Evolutionary conservation across 2,113 vertebrate species (phyloP).

Genomic region (Urocitellus parryii): DNA sequence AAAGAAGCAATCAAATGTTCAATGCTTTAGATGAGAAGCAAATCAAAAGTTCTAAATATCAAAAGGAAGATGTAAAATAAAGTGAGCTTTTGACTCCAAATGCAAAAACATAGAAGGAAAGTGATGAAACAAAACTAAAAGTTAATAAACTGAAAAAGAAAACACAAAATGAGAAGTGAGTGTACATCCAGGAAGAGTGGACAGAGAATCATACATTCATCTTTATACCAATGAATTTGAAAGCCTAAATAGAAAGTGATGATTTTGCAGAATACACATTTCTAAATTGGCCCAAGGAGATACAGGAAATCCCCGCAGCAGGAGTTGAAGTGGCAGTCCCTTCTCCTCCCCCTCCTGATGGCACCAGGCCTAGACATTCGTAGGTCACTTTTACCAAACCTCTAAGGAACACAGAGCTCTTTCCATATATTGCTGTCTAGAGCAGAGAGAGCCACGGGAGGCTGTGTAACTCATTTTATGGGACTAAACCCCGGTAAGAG

Average conservation of each 20-base stretch:
- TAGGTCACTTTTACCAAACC: background rate
- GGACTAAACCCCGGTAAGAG: background rate
- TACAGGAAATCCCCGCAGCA: background rate
- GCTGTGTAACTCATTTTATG: background rate
- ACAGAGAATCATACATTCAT: background rate
- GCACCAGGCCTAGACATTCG: background rate
- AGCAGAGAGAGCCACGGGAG: background rate
- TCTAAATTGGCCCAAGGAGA: background rate
- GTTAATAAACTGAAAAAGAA: background rate
- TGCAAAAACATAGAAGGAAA: background rate
- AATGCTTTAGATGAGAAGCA: background rate
- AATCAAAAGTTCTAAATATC: background rate
- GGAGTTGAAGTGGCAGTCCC: background rate
- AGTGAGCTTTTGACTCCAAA: background rate
- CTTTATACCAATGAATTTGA: background rate
- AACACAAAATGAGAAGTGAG: background rate
- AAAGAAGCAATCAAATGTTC: background rate
- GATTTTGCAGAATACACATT: background rate
- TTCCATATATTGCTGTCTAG: background rate
- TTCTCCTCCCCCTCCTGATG: background rate
- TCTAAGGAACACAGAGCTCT: background rate
- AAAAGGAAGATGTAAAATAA: background rate
- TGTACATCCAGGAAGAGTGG: background rate
- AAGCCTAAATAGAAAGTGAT: background rate
- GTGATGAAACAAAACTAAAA: background rate